These are phyloP conservation scores for Poecilia velifera DNA, from an alignment of 2,797 vertebrate species.

Conservation along the genomic window DNA sequence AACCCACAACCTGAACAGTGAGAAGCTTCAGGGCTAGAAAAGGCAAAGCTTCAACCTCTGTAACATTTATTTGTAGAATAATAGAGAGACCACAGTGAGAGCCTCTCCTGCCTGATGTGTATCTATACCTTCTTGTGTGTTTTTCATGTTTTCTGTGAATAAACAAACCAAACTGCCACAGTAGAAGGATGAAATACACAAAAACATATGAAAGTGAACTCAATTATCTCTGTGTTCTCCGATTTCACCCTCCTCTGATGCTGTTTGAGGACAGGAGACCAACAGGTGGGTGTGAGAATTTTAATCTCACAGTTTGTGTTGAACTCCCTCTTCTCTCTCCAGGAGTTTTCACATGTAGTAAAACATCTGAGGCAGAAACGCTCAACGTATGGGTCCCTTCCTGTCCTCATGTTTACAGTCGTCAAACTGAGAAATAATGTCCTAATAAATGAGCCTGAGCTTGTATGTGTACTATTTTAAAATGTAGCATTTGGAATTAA, in stretches of 20 bases:
- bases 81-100: background rate
- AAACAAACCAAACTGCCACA: constrained; percentile 25
- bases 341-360: background rate
- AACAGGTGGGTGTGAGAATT: background rate
- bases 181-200: background rate
- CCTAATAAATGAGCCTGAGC: background rate
- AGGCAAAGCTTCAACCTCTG: background rate
- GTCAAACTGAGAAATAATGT: background rate
- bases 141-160: constrained; percentile 31
- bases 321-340: background rate
- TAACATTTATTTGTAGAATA: background rate
- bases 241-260: constrained; percentile 12
- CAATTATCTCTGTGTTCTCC: background rate
- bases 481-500: background rate
- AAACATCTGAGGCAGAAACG: background rate
- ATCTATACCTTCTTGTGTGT: background rate
- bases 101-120: background rate
- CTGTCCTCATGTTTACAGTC: background rate
- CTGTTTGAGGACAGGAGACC: constrained; percentile 13
- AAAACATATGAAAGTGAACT: constrained; percentile 6
- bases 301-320: constrained; percentile 4
- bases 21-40: background rate
- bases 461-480: background rate
- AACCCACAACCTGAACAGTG: background rate
- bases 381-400: background rate